A percentile compares a stretch with the other conserved stretches of the same genome.
phyloP scores from a whole-genome alignment of 2,888 invertebrate species.

The Drosophila algonquin region DNA sequence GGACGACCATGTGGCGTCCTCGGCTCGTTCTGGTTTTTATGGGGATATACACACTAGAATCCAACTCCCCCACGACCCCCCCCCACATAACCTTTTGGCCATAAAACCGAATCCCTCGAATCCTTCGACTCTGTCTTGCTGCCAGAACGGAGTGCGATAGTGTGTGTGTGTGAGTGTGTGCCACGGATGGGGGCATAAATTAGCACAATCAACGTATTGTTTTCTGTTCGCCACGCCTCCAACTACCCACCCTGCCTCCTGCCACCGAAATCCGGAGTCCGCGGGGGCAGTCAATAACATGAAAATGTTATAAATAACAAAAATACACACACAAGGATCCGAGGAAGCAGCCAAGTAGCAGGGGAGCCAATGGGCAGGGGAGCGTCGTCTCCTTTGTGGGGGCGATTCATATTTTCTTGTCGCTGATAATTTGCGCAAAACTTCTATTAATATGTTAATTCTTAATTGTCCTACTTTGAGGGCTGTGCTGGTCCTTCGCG shows the following conservation, averaged over 20 bases:
- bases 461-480: constrained; percentile 74
- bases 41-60: constrained; percentile 14
- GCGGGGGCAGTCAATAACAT: constrained; percentile 71
- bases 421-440: constrained; percentile 78
- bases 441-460: constrained; percentile 80
- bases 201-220: constrained; percentile 80
- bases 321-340: constrained; percentile 49
- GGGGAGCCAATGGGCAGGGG: background rate
- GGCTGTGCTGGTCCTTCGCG: constrained; percentile 10
- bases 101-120: constrained; percentile 60
- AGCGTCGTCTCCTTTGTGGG: constrained; percentile 26
- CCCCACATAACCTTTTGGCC: constrained; percentile 69
- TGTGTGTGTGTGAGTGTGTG: constrained; percentile 31
- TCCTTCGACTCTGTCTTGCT: constrained; percentile 43
- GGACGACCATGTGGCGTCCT: constrained; percentile 62
- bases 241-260: constrained; percentile 25
- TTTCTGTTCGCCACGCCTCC: constrained; percentile 60
- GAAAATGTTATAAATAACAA: constrained; percentile 78
- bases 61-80: background rate
- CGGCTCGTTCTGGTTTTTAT: constrained; percentile 55
- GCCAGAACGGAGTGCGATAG: background rate
- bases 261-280: too few relatives aligned
- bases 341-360: constrained; percentile 2
- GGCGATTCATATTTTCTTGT: constrained; percentile 61
- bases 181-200: constrained; percentile 65